phyloP scores from a whole-genome alignment of 2,888 invertebrate species.

The Athalia circularis region DNA sequence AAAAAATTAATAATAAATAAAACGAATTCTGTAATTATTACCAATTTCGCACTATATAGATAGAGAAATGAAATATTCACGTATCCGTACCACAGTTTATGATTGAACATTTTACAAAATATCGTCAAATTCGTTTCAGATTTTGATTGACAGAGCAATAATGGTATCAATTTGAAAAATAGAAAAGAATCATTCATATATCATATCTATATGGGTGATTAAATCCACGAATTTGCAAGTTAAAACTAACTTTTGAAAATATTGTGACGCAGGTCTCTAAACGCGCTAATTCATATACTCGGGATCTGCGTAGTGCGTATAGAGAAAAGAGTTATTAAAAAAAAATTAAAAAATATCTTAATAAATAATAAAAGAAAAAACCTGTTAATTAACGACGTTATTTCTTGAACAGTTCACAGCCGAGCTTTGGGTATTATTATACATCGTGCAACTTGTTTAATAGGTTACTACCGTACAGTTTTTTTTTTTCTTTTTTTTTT shows the following conservation, averaged over 20 bases:
- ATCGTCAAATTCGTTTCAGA: background rate
- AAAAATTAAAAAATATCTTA: no score
- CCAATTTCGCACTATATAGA: no score
- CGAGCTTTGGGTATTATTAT: background rate
- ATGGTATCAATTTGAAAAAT: background rate
- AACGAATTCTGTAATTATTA: background rate
- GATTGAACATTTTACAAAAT: no score
- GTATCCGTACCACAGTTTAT: no score
- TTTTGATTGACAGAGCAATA: background rate
- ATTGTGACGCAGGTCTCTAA: conserved; percentile 23
- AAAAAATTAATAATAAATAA: no score
- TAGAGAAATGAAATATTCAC: no score
- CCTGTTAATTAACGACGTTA: background rate
- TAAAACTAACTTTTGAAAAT: conserved; percentile 15
- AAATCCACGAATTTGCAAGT: conserved; percentile 17
- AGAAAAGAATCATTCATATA: background rate
- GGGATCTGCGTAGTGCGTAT: background rate
- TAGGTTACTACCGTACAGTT: conserved; percentile 16
- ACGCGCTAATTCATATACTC: background rate
- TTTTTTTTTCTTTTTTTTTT: no score
- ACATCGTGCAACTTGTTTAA: conserved; percentile 19
- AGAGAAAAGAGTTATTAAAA: no score
- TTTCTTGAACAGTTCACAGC: conserved; percentile 12
- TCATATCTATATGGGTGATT: background rate
- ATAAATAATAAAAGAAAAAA: background rate